Conservation (phyloP, 2,113 vertebrate species). For the Serranochromis macrocephalus region DNA sequence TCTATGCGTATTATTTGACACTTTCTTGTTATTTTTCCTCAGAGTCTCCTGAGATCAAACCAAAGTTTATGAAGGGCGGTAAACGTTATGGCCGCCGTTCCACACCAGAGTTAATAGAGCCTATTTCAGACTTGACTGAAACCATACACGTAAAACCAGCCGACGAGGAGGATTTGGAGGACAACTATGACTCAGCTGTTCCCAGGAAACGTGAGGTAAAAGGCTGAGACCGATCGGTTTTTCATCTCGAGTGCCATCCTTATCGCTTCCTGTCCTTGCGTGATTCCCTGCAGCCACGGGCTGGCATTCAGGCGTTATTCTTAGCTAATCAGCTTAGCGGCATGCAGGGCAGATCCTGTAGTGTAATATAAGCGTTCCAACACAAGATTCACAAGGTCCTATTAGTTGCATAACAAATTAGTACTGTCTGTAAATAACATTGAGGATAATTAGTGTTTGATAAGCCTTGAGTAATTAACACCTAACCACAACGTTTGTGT, state of each 20-base stretch:
- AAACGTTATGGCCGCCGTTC: slow-evolving; percentile 91
- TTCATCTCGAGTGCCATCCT: background rate
- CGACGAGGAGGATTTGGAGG: slow-evolving; percentile 45
- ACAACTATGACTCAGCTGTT: slow-evolving; percentile 54
- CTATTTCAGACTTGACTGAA: slow-evolving; percentile 66
- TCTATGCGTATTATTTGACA: background rate
- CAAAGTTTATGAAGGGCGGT: slow-evolving; percentile 88
- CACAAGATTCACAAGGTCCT: background rate
- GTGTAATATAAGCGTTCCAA: background rate
- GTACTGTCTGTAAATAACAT: slow-evolving; percentile 22
- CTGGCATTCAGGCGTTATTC: slow-evolving; percentile 40
- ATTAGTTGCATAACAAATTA: slow-evolving; percentile 3
- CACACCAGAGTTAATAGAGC: slow-evolving; percentile 77
- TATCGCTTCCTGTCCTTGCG: slow-evolving; percentile 24
- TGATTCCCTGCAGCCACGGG: background rate
- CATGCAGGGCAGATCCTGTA: slow-evolving; percentile 18
- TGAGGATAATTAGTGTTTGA: background rate
- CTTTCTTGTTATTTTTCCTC: slow-evolving; percentile 1
- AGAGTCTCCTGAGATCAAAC: slow-evolving; percentile 81
- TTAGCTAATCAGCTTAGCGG: slow-evolving; percentile 63
- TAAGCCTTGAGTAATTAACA: background rate
- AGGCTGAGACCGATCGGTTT: background rate
- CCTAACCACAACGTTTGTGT: background rate
- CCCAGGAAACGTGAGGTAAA: slow-evolving; percentile 78
- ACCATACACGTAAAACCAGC: slow-evolving; percentile 55